Evolutionary conservation across 2,797 vertebrate species (phyloP).

Genomic region (Xenentodon cancila): DNA sequence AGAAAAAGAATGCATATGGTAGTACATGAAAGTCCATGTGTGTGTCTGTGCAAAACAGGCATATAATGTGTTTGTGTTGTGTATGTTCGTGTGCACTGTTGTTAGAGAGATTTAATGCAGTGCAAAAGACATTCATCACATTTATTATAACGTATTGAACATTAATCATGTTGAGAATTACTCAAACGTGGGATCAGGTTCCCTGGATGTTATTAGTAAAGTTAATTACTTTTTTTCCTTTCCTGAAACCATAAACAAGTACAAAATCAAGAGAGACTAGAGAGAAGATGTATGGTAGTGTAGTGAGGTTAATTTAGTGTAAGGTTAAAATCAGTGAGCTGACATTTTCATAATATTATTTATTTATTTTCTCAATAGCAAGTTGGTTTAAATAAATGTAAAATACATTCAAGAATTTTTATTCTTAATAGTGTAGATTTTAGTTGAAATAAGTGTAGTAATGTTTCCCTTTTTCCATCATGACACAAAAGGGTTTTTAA

Average conservation of each 20-base stretch:
- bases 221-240: slow-evolving; percentile 36
- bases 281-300: too few species aligned
- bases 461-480: too few species aligned
- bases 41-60: background rate
- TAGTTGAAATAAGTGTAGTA: too few species aligned
- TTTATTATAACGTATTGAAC: slow-evolving; percentile 42
- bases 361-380: too few species aligned
- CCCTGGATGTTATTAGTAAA: slow-evolving; percentile 35
- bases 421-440: too few species aligned
- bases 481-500: too few species aligned
- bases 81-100: background rate
- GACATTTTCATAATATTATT: too few species aligned
- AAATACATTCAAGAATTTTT: too few species aligned
- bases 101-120: slow-evolving; percentile 27
- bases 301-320: too few species aligned
- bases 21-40: background rate
- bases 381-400: too few species aligned
- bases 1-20: too few species aligned
- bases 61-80: slow-evolving; percentile 2
- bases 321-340: too few species aligned
- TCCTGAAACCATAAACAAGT: slow-evolving; percentile 32
- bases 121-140: slow-evolving; percentile 38
- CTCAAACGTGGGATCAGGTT: slow-evolving; percentile 13
- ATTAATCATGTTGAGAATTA: slow-evolving; percentile 48
- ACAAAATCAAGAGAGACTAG: background rate